Evolutionary conservation across 2,888 invertebrate species (phyloP), one percentile per base, ranked within the genome.

Genomic region (Thyatira batis): DNA sequence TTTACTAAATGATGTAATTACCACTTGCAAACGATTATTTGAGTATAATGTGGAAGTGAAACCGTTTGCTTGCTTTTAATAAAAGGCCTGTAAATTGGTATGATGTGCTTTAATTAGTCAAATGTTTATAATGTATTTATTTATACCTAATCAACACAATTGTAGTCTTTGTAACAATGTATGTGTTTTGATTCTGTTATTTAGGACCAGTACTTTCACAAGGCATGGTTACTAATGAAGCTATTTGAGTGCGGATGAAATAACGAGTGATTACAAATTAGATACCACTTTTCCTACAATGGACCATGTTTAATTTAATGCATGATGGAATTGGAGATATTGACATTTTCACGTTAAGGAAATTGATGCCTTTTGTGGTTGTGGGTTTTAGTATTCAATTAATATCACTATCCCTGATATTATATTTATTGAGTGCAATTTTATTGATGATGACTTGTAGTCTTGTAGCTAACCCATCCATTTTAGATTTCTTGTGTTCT

Each of bases 401-500:
- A 33, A 39, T 39, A 17, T 39, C 17, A 17, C 39, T 39, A 17
- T 30, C 28, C 11, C n/a, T 11, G n/a, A n/a, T n/a, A n/a, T n/a
- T n/a, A n/a, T 28, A 5, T 33, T 33, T 33, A 33, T 13, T 33
- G 33, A 33, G n/a, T 33, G 33, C 33, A 33, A 33, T 33, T n/a
- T n/a, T n/a, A n/a, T n/a, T n/a, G n/a, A n/a, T 33, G 5, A 17
- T 39, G 8, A 13, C 13, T 39, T 39, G 33, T 33, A 33, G 33
- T 39, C 17, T 39, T 39, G 39, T 39, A 39, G 39, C 39, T 39
- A 39, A 39, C 39, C 17, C 39, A 17, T 17, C 13, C 54, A 45
- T 49, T 49, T 49, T 50, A 52, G 54, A 60, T 51, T 57, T 61
- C 44, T 52, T 46, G 45, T 55, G 51, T 57, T 52, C 17, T 61